Evolutionary conservation across 2,888 invertebrate species (phyloP), one percentile per base, ranked within the genome.

Genomic region (Heliconius erato): DNA sequence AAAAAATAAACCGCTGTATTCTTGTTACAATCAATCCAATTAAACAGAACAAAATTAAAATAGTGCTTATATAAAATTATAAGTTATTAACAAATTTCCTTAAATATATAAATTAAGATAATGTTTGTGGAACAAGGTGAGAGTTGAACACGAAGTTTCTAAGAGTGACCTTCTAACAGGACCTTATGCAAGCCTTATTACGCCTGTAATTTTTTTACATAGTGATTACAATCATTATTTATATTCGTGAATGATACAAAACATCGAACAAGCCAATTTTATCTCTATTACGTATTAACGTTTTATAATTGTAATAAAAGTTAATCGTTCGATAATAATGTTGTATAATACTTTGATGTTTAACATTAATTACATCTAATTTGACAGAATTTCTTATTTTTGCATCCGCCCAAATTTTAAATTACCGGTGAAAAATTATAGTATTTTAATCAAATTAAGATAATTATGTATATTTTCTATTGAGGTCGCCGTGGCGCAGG

Each of bases 121-220:
- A 79, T 79, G 84, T 83, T 84, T 86, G 78, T 82, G 82, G 85
- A 83, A 82, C 86, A 83, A 84, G 84, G 85, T 85, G 84, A 86
- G 82, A 86, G 80, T 82, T 80, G 67, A 80, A 76, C 83, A 84
- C 80, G 83, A 82, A 69, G 80, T 84, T 81, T 84, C 80, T 78
- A 80, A 81, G 63, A 67, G 23, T 82, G 84, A 81, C 85, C 85
- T 86, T 86, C 82, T 83, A 80, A 79, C 80, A 79, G 65, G 81
- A 84, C 80, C 82, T 84, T 83, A 83, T 82, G 81, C 82, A 82
- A 85, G 82, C 76, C 76, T 77, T 79, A 79, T 74, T 80, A 76
- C 54, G 49, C 28, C 63, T 54, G 74, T 79, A 82, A 81, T 84
- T 82, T 84, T 85, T 83, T 28, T 74, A 71, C 69, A 79, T 74